Base-by-base conservation (phyloP, 2,797 vertebrate genomes). In the Cossypha caffra region DNA sequence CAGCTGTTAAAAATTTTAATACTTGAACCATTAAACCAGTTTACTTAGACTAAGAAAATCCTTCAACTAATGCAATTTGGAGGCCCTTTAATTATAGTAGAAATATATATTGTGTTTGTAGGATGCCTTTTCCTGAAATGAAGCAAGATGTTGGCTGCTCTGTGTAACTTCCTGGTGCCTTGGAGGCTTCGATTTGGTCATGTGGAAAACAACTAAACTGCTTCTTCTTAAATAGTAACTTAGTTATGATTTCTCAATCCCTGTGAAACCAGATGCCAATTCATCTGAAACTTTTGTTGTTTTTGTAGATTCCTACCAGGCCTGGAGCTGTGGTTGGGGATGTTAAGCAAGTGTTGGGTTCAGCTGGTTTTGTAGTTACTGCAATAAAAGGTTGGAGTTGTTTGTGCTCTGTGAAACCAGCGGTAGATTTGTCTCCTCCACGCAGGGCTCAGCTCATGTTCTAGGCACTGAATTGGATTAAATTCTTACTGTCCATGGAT, bases 381-480 rank as follows among this genome's bases (percentile, higher is more conserved):
- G 59, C 33, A 43, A 29, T 28, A 47, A 64, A 48, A 63, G 38
- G 23, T 13, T 11, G 79, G 64, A 80, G 42, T 59, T 80, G 80
- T 69, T 71, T n/a, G 43, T 5, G 10, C 61, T 50, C 74, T 45
- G 80, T 25, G 80, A 54, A 61, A 74, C 38, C 74, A 72, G 91
- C 54, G 1, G 14, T 96, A 82, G 78, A 47, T 96, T 95, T 86
- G 91, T 95, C 68, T 94, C 57, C 77, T 82, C 57, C 16, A 33
- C 54, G 25, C 93, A 40, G 31, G 92, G 88, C 95, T 97, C 97
- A 97, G 98, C 97, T 98, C 88, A 8, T 94, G 96, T 96, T 96
- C 94, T 55, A 90, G 96, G 82, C 96, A 66, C 97, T 97, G 97
- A 99, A 99, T 98, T 96, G 98, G 98, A 99, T 99, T 99, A 99